These are phyloP conservation scores for Notothenia coriiceps DNA, from an alignment of 2,113 vertebrate species.

Conservation along the genomic window DNA sequence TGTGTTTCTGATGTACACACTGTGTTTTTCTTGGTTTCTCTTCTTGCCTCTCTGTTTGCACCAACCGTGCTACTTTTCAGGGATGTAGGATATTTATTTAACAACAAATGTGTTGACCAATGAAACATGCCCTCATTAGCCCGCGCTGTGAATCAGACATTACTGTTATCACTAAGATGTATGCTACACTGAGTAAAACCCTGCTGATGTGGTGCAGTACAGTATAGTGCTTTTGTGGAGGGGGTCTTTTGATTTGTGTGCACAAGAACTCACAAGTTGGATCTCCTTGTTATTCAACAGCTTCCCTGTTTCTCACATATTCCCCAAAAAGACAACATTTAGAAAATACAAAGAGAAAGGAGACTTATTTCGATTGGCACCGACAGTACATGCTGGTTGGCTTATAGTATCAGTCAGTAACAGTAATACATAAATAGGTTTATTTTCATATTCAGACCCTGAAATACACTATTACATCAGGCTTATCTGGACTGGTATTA, in stretches of 20 bases:
- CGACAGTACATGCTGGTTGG: not conserved
- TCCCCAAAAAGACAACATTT: constrained; percentile 42
- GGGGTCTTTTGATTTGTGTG: constrained; percentile 32
- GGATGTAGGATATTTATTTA: constrained; percentile 36
- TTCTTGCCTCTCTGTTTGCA: constrained; percentile 43
- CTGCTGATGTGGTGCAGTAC: constrained; percentile 37
- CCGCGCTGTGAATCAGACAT: constrained; percentile 57
- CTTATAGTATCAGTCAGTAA: not conserved
- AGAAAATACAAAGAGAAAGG: constrained; percentile 9
- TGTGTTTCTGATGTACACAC: constrained; percentile 35
- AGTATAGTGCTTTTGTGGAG: constrained; percentile 45
- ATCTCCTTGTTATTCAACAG: too few relatives aligned
- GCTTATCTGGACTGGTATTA: not conserved
- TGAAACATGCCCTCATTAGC: constrained; percentile 63
- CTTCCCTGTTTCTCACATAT: not conserved
- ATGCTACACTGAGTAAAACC: constrained; percentile 38
- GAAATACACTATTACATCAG: constrained; percentile 1
- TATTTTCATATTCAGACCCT: not conserved
- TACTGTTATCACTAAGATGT: constrained; percentile 42
- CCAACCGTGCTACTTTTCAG: constrained; percentile 51
- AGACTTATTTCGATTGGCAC: not conserved
- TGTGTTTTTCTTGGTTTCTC: constrained; percentile 42
- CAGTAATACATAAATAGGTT: not conserved
- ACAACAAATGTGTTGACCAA: constrained; percentile 58
- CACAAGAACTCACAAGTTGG: too few relatives aligned